Percentiles rank a stretch among this genome's conserved stretches.
These are phyloP conservation scores for Onthophagus taurus DNA, from an alignment of 1,140 invertebrate genomes.

Conservation along the genomic window DNA sequence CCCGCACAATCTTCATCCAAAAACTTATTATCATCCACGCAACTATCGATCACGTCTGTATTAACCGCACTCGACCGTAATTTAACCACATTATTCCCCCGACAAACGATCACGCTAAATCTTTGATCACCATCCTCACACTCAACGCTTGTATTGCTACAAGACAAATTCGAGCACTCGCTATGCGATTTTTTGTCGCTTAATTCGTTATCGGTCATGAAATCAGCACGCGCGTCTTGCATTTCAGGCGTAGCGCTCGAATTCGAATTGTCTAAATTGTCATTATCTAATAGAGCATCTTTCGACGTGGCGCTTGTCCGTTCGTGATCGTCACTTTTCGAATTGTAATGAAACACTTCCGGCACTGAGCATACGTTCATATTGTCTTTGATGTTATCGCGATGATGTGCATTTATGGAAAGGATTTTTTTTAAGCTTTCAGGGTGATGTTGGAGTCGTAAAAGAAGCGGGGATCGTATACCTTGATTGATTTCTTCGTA, in stretches of 20 bases:
- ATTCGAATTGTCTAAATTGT: constrained; percentile 48
- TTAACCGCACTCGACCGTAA: constrained; percentile 8
- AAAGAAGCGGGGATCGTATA: constrained; percentile 35
- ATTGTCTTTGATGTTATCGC: not conserved
- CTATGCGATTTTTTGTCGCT: constrained; percentile 34
- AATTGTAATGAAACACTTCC: constrained; percentile 11
- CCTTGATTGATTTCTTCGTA: constrained; percentile 44
- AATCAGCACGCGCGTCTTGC: constrained; percentile 34
- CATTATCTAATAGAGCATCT: constrained; percentile 48
- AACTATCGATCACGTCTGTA: constrained; percentile 10
- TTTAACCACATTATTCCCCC: constrained; percentile 14
- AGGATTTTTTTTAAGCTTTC: constrained; percentile 22
- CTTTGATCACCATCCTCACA: constrained; percentile 17
- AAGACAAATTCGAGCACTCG: constrained; percentile 29
- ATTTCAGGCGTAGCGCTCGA: constrained; percentile 47
- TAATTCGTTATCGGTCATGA: constrained; percentile 27
- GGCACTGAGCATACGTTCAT: not conserved
- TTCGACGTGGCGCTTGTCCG: constrained; percentile 53
- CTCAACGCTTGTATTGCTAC: constrained; percentile 31
- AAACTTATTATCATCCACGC: constrained; percentile 14
- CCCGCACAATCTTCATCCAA: constrained; percentile 10
- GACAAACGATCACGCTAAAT: constrained; percentile 1
- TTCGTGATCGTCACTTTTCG: constrained; percentile 35
- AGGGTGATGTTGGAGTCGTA: constrained; percentile 21
- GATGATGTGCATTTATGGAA: constrained; percentile 13